A percentile compares a stretch with the other conserved stretches of the same genome.
Evolutionary conservation across 2,797 vertebrate genomes (phyloP).

Genomic region (Tauraco hartlaubi): DNA sequence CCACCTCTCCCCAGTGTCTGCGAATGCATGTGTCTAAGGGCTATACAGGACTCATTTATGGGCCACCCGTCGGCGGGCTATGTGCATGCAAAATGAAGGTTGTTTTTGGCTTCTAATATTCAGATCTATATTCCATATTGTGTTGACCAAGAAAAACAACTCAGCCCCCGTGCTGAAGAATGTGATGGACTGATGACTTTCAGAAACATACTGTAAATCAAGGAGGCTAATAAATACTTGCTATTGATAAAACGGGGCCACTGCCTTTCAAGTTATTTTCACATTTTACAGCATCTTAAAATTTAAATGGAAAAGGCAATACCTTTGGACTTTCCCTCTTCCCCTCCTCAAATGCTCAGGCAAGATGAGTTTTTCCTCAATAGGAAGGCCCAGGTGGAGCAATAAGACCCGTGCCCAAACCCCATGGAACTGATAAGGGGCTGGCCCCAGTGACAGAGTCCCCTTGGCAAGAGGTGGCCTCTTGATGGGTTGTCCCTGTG

Average conservation of each 20-base stretch:
- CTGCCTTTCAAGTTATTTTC: constrained; percentile 68
- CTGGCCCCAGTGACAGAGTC: too few species aligned
- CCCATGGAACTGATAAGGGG: neutral
- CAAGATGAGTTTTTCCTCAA: neutral
- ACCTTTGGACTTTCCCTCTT: neutral
- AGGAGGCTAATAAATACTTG: constrained; percentile 74
- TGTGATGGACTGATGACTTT: constrained; percentile 71
- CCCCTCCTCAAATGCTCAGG: neutral
- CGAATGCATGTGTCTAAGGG: constrained; percentile 46
- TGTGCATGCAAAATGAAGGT: constrained; percentile 76
- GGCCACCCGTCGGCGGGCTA: constrained; percentile 49
- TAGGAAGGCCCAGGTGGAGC: neutral
- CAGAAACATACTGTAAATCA: constrained; percentile 71
- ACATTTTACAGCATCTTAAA: neutral
- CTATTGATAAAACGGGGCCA: constrained; percentile 62
- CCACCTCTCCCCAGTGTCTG: constrained; percentile 18
- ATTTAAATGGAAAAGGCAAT: neutral
- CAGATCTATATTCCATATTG: constrained; percentile 70
- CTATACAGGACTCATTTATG: constrained; percentile 35
- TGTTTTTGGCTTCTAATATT: constrained; percentile 74
- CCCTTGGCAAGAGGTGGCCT: neutral
- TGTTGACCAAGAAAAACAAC: constrained; percentile 67
- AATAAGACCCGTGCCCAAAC: neutral
- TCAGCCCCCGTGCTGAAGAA: constrained; percentile 66
- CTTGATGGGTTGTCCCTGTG: neutral